Base-by-base conservation (phyloP, 2,888 invertebrate genomes). In the Halictus quadricinctus region DNA sequence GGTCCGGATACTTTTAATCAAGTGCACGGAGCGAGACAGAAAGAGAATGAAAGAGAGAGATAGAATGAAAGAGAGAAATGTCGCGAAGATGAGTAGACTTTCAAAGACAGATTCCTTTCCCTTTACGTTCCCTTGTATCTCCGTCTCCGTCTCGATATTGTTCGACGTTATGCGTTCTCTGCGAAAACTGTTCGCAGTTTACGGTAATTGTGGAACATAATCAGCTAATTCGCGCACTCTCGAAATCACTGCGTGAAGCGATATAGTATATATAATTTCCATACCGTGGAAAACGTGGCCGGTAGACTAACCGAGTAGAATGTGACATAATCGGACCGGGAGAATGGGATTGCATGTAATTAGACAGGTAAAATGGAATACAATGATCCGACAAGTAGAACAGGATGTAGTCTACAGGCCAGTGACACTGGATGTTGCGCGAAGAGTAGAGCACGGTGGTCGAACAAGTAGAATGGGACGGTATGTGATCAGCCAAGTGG, bases 1-100 rank as follows among this genome's bases (percentile, higher is more conserved):
- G 54, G 66, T 46, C 15, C 58, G 29, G 48, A 74, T 72, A 80
- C 73, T 75, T 72, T 83, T 85, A 83, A 87, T 87, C 79, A 85
- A 69, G 58, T 43, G 74, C 58, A 29, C 78, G 66, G 69, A 46
- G 41, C 70, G 54, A 75, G 75, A 43, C 75, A 43, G 8, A 75
- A 50, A 25, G 60, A 76, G 74, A 77, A 36, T 54, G 76, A 79
- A 50, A 8, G 18, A 29, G 29, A 7, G 18, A 66, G 50, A 25
- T 46, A 76, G 72, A 77, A 29, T 70, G 78, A 77, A 54, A 64
- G 29, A 64, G 29, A 2, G 29, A 25, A n/a, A 21, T 1, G 58
- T n/a, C 60, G n/a, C 60, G 60, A n/a, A n/a, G 60, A 25, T 12
- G 60, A 2, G 25, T 60, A 60, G 0, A 25, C n/a, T 60, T 60